Conservation (phyloP, 2,797 vertebrate species). For the Sebastes matsubarae region DNA sequence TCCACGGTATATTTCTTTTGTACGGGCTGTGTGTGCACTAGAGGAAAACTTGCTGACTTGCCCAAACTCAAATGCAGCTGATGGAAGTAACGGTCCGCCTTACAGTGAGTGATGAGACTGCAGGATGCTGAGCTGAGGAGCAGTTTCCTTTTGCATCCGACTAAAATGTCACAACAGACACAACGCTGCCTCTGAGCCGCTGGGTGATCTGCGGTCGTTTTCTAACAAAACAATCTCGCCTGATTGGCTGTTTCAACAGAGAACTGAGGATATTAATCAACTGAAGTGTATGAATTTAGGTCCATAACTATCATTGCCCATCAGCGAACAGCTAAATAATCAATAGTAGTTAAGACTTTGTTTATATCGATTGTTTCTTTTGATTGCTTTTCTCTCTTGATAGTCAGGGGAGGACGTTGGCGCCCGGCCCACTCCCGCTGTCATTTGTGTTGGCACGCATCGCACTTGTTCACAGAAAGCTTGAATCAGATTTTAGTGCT, state of each 20-base stretch:
- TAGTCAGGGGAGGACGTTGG: constrained; percentile 78
- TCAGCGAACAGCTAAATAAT: constrained; percentile 66
- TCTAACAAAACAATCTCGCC: constrained; percentile 2
- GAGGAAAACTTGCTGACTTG: constrained; percentile 83
- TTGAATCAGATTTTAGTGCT: constrained; percentile 84
- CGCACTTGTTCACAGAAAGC: constrained; percentile 78
- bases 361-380: constrained; percentile 77
- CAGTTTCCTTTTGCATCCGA: constrained; percentile 63
- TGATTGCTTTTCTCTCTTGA: constrained; percentile 79
- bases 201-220: not conserved
- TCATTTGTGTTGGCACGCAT: constrained; percentile 82
- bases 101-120: constrained; percentile 85
- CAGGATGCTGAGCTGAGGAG: constrained; percentile 79
- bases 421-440: constrained; percentile 73
- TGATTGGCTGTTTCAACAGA: constrained; percentile 40
- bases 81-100: constrained; percentile 83
- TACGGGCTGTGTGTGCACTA: constrained; percentile 64
- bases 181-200: constrained; percentile 34
- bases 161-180: constrained; percentile 68
- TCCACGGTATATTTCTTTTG: constrained; percentile 73
- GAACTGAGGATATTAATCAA: constrained; percentile 62
- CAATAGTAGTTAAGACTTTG: constrained; percentile 80
- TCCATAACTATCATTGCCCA: constrained; percentile 69
- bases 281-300: constrained; percentile 57
- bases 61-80: constrained; percentile 79